These are phyloP conservation scores for Anguilla marmorata DNA, from an alignment of 2,797 vertebrate species.

Conservation along the genomic window DNA sequence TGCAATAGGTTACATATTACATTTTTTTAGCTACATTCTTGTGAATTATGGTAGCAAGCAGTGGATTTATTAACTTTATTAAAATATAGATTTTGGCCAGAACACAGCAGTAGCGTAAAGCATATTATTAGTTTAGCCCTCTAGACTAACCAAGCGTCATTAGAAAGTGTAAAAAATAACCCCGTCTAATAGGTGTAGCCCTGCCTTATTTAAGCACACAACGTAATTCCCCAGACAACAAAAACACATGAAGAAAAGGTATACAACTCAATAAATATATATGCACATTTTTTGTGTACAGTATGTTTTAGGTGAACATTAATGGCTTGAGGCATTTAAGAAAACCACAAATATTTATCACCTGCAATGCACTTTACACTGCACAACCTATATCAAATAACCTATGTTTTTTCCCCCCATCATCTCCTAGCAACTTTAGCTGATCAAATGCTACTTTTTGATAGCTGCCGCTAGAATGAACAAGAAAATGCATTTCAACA, in stretches of 20 bases:
- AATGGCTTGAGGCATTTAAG: neutral
- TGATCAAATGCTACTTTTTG: neutral
- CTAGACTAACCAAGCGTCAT: neutral
- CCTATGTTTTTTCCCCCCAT: neutral
- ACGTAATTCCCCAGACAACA: neutral
- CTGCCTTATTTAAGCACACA: neutral
- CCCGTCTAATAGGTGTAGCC: neutral
- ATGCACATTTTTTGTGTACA: neutral
- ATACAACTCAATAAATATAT: neutral
- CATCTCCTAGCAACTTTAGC: neutral
- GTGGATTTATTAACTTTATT: neutral
- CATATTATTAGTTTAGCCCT: neutral
- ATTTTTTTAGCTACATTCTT: neutral
- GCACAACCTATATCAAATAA: neutral
- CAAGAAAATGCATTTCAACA: neutral
- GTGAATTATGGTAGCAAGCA: neutral
- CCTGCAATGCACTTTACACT: neutral
- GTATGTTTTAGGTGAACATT: neutral
- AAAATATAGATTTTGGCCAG: neutral
- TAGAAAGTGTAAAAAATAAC: neutral
- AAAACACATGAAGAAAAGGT: neutral
- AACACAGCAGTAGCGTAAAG: neutral
- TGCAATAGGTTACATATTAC: neutral
- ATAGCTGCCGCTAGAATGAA: neutral
- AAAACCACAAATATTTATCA: neutral